phyloP scores from a whole-genome alignment of 2,113 vertebrate species.

The Rhombomys opimus region DNA sequence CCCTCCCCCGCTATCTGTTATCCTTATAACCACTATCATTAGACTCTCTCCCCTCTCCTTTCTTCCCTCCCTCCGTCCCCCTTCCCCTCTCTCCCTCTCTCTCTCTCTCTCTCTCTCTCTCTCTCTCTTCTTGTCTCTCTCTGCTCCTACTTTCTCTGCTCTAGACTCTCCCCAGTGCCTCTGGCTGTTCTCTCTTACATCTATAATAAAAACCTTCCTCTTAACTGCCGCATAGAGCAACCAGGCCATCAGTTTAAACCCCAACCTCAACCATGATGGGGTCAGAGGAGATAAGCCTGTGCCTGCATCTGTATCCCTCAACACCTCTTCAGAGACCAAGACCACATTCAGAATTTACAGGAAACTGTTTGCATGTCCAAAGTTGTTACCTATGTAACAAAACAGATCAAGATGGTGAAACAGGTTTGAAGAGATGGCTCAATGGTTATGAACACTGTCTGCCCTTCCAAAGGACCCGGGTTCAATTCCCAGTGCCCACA shows the following conservation, averaged over 20 bases:
- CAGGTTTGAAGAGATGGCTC: no score
- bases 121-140: not conserved
- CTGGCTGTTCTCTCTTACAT: not conserved
- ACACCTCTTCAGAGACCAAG: not conserved
- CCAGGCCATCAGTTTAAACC: not conserved
- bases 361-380: not conserved
- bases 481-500: no score
- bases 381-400: not conserved
- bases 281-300: not conserved
- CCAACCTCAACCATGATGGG: not conserved
- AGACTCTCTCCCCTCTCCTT: no score
- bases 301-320: not conserved
- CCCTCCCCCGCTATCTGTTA: not conserved
- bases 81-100: not conserved
- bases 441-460: no score
- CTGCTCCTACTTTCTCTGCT: not conserved
- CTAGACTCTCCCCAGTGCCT: not conserved
- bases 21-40: not conserved
- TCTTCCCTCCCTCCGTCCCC: not conserved
- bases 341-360: not conserved
- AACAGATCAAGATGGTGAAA: not conserved
- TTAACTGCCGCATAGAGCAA: not conserved
- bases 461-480: no score
- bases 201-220: not conserved
- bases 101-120: not conserved